Evolutionary conservation across 2,113 vertebrate genomes (phyloP), one percentile per base, ranked within the genome.

Genomic region (Heterochromis multidens): DNA sequence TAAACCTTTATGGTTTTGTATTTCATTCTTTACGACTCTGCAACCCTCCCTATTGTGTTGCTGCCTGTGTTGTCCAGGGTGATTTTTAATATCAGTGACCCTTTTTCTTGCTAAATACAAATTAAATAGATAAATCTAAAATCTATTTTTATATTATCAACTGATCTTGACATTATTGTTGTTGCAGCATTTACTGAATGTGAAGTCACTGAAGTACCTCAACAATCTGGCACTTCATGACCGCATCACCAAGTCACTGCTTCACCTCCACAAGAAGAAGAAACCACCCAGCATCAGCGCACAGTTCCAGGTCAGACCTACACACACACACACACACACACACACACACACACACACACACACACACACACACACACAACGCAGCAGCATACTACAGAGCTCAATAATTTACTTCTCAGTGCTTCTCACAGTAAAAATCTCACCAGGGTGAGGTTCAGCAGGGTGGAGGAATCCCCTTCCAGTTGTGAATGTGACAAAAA

Each of bases 221-320:
- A 97, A 97, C 5, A 98, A 97, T 88, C 94, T 99, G 95, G 99
- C 98, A 0, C 94, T 99, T 19, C 98, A 99, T 0, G 98, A 99
- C 94, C 98, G 98, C 78, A 99, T 99, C 84, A 99, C 99, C 82
- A 99, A 99, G 91, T 99, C 99, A 17, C 96, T 99, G 80, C 97
- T 99, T 46, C 99, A 99, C 91, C 96, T 99, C 72, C 98, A 99
- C 90, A 99, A 99, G 96, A 99, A 99, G 95, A 99, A 99, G 94
- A 99, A 99, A 77, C 98, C 98, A 0, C 98, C 98, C 74, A 99
- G 98, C 82, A 99, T 99, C 94, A 99, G 98, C 0, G 99, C 99
- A 29, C 99, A 99, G 93, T 99, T 99, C 92, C 98, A 99, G 98
- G 98, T 99, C 86, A 25, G 14, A 7, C 61, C 0, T 4, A 65